Conservation (phyloP, 2,888 invertebrate genomes). For the Parnassius orleans region DNA sequence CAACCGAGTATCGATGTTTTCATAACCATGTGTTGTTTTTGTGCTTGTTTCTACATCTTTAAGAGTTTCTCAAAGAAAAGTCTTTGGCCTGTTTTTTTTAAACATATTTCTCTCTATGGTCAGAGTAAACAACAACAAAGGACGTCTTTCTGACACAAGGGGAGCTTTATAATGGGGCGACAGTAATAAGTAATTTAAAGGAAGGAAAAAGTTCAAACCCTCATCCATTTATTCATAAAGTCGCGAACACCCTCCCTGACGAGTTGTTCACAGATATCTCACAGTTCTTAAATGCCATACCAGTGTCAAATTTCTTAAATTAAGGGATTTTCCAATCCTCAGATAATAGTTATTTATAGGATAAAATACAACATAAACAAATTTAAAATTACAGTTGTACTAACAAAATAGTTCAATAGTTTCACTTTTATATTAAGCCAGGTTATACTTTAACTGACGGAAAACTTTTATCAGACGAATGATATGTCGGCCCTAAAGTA, state of each 20-base stretch:
- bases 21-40: background rate
- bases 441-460: too few relatives aligned
- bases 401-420: too few relatives aligned
- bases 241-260: conserved; percentile 24
- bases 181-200: conserved; percentile 44
- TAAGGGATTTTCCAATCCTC: too few relatives aligned
- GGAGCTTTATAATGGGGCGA: conserved; percentile 36
- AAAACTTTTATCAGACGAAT: too few relatives aligned
- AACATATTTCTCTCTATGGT: conserved; percentile 34
- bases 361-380: too few relatives aligned
- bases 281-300: background rate
- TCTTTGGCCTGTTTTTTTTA: conserved; percentile 38
- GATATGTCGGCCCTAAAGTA: too few relatives aligned
- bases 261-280: conserved; percentile 21
- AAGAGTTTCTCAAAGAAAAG: conserved; percentile 31
- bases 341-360: too few relatives aligned
- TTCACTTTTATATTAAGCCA: too few relatives aligned
- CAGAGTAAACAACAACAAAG: conserved; percentile 44
- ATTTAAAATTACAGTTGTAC: too few relatives aligned
- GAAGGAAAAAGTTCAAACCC: conserved; percentile 30
- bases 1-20: too few relatives aligned
- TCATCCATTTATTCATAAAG: conserved; percentile 27
- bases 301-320: background rate
- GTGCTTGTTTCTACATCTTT: conserved; percentile 3
- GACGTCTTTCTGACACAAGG: conserved; percentile 35